phyloP scores from a whole-genome alignment of 2,113 vertebrate genomes.

The Nerophis ophidion region DNA sequence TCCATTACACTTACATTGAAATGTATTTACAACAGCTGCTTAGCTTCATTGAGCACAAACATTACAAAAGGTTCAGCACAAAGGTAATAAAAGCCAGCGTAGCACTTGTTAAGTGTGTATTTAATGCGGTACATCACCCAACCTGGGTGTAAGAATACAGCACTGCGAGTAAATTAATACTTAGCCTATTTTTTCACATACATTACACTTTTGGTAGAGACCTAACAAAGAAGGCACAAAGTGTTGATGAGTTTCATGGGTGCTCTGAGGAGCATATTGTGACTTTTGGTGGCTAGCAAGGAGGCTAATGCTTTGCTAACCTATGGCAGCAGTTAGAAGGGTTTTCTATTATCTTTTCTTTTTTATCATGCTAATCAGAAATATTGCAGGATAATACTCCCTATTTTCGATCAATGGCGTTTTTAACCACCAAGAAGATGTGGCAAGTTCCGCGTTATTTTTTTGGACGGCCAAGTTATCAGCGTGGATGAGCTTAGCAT shows the following conservation, averaged over 20 bases:
- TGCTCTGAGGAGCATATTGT: neutral
- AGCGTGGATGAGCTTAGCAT: no score
- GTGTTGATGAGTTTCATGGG: neutral
- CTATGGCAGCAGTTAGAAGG: neutral
- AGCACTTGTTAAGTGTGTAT: constrained; percentile 3
- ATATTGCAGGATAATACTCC: no score
- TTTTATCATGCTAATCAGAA: no score
- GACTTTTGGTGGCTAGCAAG: neutral
- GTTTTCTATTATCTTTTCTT: no score
- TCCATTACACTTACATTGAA: constrained; percentile 6
- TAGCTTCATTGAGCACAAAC: constrained; percentile 10
- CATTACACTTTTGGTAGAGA: neutral
- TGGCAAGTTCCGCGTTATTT: no score
- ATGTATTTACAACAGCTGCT: neutral
- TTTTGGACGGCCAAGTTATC: no score
- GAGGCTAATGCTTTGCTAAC: neutral
- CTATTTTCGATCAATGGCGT: no score
- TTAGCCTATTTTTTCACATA: neutral
- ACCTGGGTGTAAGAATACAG: neutral
- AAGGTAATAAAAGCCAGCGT: neutral
- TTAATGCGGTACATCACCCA: neutral
- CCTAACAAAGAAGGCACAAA: neutral
- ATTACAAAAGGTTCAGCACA: neutral
- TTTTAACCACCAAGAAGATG: no score
- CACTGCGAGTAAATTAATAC: neutral